Percentiles rank a stretch among this genome's conserved stretches.
Conservation (phyloP, 2,113 vertebrate species). For the Scophthalmus maximus region DNA sequence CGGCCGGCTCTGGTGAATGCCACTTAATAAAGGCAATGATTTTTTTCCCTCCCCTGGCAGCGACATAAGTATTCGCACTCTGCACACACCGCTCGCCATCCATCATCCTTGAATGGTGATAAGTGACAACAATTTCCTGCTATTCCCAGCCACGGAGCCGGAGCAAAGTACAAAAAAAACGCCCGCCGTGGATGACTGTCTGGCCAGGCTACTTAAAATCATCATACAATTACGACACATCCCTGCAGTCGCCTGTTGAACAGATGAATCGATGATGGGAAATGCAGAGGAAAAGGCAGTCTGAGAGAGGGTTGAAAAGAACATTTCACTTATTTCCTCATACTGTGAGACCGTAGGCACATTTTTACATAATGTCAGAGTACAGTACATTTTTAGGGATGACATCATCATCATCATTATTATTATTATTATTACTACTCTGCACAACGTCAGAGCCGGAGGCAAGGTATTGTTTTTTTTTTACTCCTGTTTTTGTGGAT, state of each 20-base stretch:
- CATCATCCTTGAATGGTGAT: constrained; percentile 70
- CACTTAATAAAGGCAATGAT: constrained; percentile 79
- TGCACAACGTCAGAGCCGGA: too few relatives aligned
- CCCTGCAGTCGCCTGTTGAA: constrained; percentile 48
- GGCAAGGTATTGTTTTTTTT: too few relatives aligned
- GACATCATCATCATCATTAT: too few relatives aligned
- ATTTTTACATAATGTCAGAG: too few relatives aligned
- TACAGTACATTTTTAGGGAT: too few relatives aligned
- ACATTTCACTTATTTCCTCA: too few relatives aligned
- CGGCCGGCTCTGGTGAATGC: constrained; percentile 54
- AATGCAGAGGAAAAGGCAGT: not conserved
- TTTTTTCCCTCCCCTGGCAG: constrained; percentile 64
- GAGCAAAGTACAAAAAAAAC: constrained; percentile 35
- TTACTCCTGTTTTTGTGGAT: too few relatives aligned
- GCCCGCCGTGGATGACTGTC: constrained; percentile 61
- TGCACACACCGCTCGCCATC: constrained; percentile 50
- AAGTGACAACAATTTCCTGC: constrained; percentile 74
- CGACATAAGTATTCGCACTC: constrained; percentile 63
- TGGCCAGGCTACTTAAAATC: constrained; percentile 68
- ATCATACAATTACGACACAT: constrained; percentile 70
- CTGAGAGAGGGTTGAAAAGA: not conserved
- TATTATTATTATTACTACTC: too few relatives aligned
- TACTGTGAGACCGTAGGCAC: too few relatives aligned
- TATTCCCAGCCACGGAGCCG: constrained; percentile 44
- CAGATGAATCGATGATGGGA: constrained; percentile 61